Base-by-base conservation (phyloP, 2,888 invertebrate genomes). In the Macrosoma leucophasiata region DNA sequence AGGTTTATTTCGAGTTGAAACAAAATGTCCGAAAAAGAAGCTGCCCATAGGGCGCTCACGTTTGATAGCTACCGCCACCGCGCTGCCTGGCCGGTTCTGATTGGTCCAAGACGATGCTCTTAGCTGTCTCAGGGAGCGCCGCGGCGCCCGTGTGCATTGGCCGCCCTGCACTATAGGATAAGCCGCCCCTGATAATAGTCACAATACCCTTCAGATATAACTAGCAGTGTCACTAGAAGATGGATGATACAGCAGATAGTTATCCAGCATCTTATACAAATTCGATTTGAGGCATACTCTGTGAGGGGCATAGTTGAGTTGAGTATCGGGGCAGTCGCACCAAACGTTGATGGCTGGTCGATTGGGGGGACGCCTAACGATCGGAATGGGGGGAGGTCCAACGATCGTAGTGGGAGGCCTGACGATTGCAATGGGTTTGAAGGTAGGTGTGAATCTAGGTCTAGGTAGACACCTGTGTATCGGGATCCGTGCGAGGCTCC, bases 401-500 rank as follows among this genome's bases (percentile, higher is more conserved):
- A 4, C 6, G 9, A 10, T 9, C 23, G 17, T 13, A 13, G 13
- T 7, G 33, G 20, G 9, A 26, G 41, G 35, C 37, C 26, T 26
- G 18, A 21, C 11, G 17, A 9, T 10, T 12, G 20, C 9, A 6
- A 21, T 29, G 20, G 20, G 27, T 23, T 20, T 36, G 18, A 10
- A 14, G 18, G 21, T 17, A 11, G 43, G 41, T 38, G 33, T 42
- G 39, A 54, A 26, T 27, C 29, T 52, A 48, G 54, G 43, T 34
- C 50, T 47, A 20, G 65, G 50, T 46, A 58, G 57, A 62, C 76
- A 85, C 85, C 85, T 85, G 85, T 85, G 84, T 46, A 84, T 84
- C 10, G 85, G 85, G 58, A 85, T 77, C 64, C 84, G 55, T 23
- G 84, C 78, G 50, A 84, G 65, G 48, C 82, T 84, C 41, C 82